Base-by-base conservation (phyloP, 2,797 vertebrate species). In the Neosilurus hyrtlii region DNA sequence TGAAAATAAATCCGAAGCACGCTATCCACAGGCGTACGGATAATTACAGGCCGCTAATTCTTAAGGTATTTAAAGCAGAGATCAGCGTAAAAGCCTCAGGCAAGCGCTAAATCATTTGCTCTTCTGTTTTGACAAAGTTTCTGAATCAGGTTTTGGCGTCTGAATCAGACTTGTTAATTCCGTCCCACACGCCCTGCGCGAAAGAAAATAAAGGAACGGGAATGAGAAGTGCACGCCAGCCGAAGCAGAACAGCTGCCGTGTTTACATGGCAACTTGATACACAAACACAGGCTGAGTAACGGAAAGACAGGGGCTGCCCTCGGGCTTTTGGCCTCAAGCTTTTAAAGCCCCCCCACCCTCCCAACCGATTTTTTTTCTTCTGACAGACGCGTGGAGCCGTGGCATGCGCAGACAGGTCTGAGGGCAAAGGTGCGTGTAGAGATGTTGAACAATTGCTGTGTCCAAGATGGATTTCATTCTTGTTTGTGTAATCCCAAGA, bases 201-300 rank as follows among this genome's bases (percentile, higher is more conserved):
- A 52, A 88, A 88, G 87, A 90, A 91, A 91, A 90, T 89, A 89
- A 89, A 92, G 86, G 85, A 88, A 90, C 89, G 86, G 89, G 89
- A 91, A 88, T 89, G 86, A 90, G 56, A 91, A 89, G 84, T 82
- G 87, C 67, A 67, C 62, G 87, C 87, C 87, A 89, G 90, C 89
- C 85, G 85, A 67, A 82, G 80, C 89, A 86, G 87, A 94, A 91
- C 91, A 92, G 91, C 87, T 93, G 92, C 92, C 93, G 91, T 93
- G 93, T 94, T 94, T 94, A 92, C 94, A 94, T 94, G 92, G 93
- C 93, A 95, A 95, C 94, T 91, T 88, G 89, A 93, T 93, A 93
- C 89, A 94, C 93, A 93, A 94, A 94, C 92, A 93, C 91, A 92
- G 90, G 90, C 91, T 89, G 70, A 91, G 89, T 91, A 84, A 91